Base-by-base conservation (phyloP, 1,140 invertebrate genomes). In the Tyrophagus putrescentiae region DNA sequence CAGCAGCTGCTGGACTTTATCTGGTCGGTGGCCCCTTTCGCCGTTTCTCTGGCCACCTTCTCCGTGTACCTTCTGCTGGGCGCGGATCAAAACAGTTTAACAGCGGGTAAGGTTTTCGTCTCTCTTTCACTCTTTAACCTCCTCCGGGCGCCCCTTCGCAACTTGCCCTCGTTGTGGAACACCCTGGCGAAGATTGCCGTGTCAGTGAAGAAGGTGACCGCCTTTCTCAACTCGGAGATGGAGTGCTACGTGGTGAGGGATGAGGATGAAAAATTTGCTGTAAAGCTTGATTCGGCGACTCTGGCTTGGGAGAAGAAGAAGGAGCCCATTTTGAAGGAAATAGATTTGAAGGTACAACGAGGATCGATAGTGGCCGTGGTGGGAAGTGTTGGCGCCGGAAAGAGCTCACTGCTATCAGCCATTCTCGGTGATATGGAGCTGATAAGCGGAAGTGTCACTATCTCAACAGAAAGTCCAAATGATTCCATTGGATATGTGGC, bases 401-500 rank as follows among this genome's bases (percentile, higher is more conserved):
- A 68, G 65, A 76, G 75, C 4, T 77, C 76, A 11, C 66, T 81
- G 4, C 61, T 81, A 3, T 73, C 73, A 16, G 78, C 78, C 7
- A 69, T 82, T 16, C 64, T 81, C 4, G 79, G 80, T 31, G 76
- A 79, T 65, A 75, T 79, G 73, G 69, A 73, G 21, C 73, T 70
- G 64, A 13, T 65, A 5, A 44, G 50, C 18, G 73, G 73, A 57
- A 70, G 69, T 16, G 13, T 36, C 0, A 41, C n/a, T 4, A 78
- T 90, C 52, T 67, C 57, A 56, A n/a, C n/a, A n/a, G n/a, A n/a
- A n/a, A 29, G 31, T 7, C 7, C 13, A 21, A 25, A 21, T 25
- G 45, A 48, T 25, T 4, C 33, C 6, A 78, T 73, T n/a, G 72
- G 71, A 1, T 93, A 91, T 71, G 88, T 92, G 4, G 79, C 88